phyloP scores from a whole-genome alignment of 2,797 vertebrate species.

The Thunnus albacares region DNA sequence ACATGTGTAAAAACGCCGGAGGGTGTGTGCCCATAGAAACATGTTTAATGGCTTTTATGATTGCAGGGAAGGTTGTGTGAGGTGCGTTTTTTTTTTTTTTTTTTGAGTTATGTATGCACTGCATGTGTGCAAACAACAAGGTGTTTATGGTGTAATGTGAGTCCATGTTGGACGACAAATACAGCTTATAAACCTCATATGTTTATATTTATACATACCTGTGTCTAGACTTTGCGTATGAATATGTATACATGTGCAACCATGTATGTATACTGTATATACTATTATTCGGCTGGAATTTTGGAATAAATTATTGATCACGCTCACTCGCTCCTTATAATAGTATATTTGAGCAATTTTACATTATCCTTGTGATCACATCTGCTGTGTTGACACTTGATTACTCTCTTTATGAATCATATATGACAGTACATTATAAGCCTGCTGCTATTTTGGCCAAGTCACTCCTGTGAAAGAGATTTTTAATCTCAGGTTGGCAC shows the following conservation, averaged over 20 bases:
- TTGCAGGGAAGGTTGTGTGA: conserved; percentile 68
- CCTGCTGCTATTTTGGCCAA: neutral
- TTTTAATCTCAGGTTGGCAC: too few species aligned
- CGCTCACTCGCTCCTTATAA: neutral
- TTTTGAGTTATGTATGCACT: conserved; percentile 49
- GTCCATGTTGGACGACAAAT: conserved; percentile 17
- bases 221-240: conserved; percentile 27
- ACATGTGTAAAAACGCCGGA: conserved; percentile 77
- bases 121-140: conserved; percentile 54
- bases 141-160: conserved; percentile 39
- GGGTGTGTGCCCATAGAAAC: conserved; percentile 80
- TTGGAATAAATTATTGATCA: neutral
- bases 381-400: neutral
- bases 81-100: conserved; percentile 27
- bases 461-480: too few species aligned
- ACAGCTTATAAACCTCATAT: neutral
- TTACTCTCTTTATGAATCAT: neutral
- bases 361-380: neutral
- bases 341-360: neutral
- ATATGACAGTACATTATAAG: neutral
- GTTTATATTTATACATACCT: conserved; percentile 23
- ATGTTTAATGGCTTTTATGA: conserved; percentile 79
- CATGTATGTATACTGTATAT: neutral
- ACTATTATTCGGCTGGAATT: neutral
- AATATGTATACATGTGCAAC: neutral